Evolutionary conservation across 1,140 invertebrate genomes (phyloP).

Genomic region (Harpegnathos saltator): DNA sequence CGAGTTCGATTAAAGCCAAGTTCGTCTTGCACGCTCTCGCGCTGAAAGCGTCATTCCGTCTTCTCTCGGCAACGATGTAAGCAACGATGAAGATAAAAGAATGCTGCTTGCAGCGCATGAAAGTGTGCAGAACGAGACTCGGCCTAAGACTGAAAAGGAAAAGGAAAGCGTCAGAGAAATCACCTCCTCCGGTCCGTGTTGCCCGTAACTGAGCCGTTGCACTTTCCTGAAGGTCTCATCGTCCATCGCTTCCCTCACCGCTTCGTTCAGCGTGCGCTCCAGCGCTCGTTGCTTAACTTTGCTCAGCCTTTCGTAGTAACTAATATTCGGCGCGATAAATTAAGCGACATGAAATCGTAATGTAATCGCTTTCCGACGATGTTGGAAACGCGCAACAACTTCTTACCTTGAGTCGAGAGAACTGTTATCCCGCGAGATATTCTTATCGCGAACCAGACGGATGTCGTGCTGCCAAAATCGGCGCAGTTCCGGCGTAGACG

Average conservation of each 20-base stretch:
- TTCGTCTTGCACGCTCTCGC: too few species aligned
- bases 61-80: too few species aligned
- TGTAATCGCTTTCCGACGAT: conserved; percentile 12
- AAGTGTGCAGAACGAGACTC: too few species aligned
- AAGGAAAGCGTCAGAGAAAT: background rate
- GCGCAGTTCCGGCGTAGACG: conserved; percentile 90
- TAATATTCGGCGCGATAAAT: conserved; percentile 58
- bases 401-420: conserved; percentile 80
- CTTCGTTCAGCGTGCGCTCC: conserved; percentile 86
- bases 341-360: background rate
- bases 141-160: too few species aligned
- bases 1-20: too few species aligned
- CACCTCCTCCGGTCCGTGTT: conserved; percentile 89
- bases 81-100: too few species aligned
- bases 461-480: conserved; percentile 94
- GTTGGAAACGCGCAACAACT: background rate
- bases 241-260: conserved; percentile 89
- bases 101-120: too few species aligned
- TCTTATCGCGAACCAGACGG: conserved; percentile 89
- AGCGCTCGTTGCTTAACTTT: conserved; percentile 80
- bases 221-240: conserved; percentile 90
- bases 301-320: conserved; percentile 81
- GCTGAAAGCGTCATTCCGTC: too few species aligned
- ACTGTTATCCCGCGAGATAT: conserved; percentile 83
- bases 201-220: conserved; percentile 90